These are phyloP conservation scores for Timandra comae DNA, from an alignment of 2,888 invertebrate species.

Conservation along the genomic window DNA sequence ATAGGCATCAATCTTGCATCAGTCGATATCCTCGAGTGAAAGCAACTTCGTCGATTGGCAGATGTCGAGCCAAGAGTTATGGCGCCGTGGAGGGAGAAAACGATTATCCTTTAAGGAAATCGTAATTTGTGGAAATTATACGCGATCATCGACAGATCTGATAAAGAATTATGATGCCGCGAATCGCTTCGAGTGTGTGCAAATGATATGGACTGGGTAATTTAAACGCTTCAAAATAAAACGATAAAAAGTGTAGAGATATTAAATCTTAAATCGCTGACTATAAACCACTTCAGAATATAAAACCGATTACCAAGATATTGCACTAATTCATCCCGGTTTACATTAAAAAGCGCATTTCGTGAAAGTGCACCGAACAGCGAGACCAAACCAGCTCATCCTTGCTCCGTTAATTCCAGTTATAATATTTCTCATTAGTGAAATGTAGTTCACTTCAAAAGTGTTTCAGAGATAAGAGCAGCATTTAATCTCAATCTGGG, in stretches of 20 bases:
- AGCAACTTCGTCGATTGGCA: slow-evolving; percentile 5
- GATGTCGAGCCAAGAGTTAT: slow-evolving; percentile 13
- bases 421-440: background rate
- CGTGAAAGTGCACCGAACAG: no score
- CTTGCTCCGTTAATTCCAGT: no score
- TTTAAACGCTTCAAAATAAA: no score
- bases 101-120: slow-evolving; percentile 16
- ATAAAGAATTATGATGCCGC: slow-evolving; percentile 7
- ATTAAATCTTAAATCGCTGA: no score
- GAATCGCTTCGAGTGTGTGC: no score
- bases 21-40: slow-evolving; percentile 23
- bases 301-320: no score
- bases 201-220: no score
- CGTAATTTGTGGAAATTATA: slow-evolving; percentile 17
- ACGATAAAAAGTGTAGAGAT: no score
- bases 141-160: slow-evolving; percentile 18
- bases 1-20: slow-evolving; percentile 33
- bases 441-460: background rate
- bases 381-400: no score
- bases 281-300: no score
- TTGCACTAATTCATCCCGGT: no score
- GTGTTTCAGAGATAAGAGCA: slow-evolving; percentile 5
- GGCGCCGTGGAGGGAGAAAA: slow-evolving; percentile 6
- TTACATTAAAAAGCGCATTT: no score
- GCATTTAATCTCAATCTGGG: slow-evolving; percentile 44